Base-by-base conservation (phyloP, 2,113 vertebrate species). In the Perccottus glenii region DNA sequence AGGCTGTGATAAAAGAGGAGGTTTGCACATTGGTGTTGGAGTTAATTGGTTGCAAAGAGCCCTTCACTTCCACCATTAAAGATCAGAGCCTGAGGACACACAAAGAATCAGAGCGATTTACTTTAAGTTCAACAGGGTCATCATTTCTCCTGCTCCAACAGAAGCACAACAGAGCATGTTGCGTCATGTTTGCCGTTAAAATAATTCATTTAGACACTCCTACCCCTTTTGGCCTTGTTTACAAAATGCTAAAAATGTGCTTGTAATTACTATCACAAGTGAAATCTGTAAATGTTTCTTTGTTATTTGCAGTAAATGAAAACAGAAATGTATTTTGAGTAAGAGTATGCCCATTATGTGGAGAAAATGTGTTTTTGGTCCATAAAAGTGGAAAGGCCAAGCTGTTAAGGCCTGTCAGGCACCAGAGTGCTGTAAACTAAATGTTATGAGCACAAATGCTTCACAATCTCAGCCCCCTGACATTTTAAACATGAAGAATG, bases 11-110 rank as follows among this genome's bases (percentile, higher is more conserved):
- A 78, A 83, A 74, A 85, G 75, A 58, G 15, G 9, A 19, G 44
- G 32, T 68, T 52, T 55, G 57, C 44, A 60, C 62, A 70, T 19
- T 59, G 56, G 48, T 55, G 64, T 78, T 81, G 58, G 27, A 66
- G 69, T 70, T 84, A 84, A 86, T 81, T 84, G 79, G 79, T 81
- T 86, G 83, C 79, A 81, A 73, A 73, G 58, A 79, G 77, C 72
- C n/a, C 70, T 67, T 86, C 78, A 75, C 49, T 77, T 78, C 65
- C 65, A 78, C 52, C 71, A 63, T 67, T 78, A 75, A 73, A 77
- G 70, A 81, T 71, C 52, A n/a, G 6, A 73, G 81, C 77, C 71
- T 35, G 60, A 78, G 69, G 75, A 80, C 48, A 49, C 11, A 50
- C 60, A 15, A 5, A 67, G 19, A 63, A 73, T 73, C 62, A 40